Evolutionary conservation across 2,888 invertebrate genomes (phyloP), one percentile per base, ranked within the genome.

Genomic region (Meteorus cinctellus): DNA sequence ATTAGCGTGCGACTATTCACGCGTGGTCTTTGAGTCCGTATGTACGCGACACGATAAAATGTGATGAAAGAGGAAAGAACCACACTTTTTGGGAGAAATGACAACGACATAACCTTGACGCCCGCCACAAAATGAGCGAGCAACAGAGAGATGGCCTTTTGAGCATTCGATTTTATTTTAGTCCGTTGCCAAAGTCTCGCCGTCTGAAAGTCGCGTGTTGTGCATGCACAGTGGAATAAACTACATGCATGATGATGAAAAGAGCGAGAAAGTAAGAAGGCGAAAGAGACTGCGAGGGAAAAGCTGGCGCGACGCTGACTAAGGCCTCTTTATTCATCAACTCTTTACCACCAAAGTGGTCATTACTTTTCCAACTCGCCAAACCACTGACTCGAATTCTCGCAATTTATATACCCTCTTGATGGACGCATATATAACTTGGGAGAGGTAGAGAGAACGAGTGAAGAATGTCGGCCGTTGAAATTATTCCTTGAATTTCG

Each of bases 101-200:
- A 6, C 5, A 65, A 66, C 66, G n/a, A 36, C 27, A 41, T 55
- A 55, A 66, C 66, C 66, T 66, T 66, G 66, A 41, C 66, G 66
- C 36, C 27, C 14, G 66, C 41, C 66, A 66, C 19, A 66, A 55
- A 19, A 19, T 62, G 31, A 62, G n/a, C 14, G 31, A 62, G 31
- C 4, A 29, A 24, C 4, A 60, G 10, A 60, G 27, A 60, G 12
- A 24, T 4, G 19, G 12, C 55, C 51, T 31, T 59, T 55, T 14
- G 36, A 70, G 24, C 12, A 51, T 70, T 70, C 24, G 34, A 70
- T 70, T 66, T 29, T 59, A 66, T 74, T 60, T 41, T 70, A 6
- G 69, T 34, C n/a, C 68, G 71, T 66, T 70, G 14, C 69, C 62
- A 29, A 69, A 76, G 76, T 48, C 60, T 63, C 72, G 70, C 75